These are phyloP conservation scores for Empidonax alnorum DNA, from an alignment of 2,113 vertebrate genomes.

Conservation along the genomic window DNA sequence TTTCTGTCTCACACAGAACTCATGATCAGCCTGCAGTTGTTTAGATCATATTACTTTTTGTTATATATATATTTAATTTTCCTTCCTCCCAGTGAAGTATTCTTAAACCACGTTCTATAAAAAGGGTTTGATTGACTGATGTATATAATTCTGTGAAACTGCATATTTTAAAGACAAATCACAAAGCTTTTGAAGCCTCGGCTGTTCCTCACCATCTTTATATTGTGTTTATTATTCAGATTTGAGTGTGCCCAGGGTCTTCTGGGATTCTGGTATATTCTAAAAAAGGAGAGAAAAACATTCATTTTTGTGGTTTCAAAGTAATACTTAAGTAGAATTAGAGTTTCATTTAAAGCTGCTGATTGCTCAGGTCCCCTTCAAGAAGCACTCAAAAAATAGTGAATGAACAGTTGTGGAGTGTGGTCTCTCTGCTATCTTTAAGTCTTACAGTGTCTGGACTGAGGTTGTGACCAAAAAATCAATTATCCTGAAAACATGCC, in stretches of 20 bases:
- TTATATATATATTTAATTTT: not conserved
- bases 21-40: not conserved
- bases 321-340: not conserved
- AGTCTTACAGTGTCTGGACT: not conserved
- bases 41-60: not conserved
- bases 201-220: not conserved
- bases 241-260: not conserved
- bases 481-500: not conserved
- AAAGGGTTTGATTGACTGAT: not conserved
- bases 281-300: not conserved
- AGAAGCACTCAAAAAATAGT: not conserved
- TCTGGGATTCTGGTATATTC: not conserved
- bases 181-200: not conserved
- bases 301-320: not conserved
- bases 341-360: not conserved
- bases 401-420: not conserved
- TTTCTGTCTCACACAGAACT: slow-evolving; percentile 23
- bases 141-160: not conserved
- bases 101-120: not conserved
- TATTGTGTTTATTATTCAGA: not conserved
- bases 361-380: not conserved
- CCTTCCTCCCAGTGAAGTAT: not conserved
- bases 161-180: not conserved
- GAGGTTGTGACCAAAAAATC: not conserved
- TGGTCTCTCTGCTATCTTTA: not conserved